Base-by-base conservation (phyloP, 2,113 vertebrate species). In the Melanerpes formicivorus region DNA sequence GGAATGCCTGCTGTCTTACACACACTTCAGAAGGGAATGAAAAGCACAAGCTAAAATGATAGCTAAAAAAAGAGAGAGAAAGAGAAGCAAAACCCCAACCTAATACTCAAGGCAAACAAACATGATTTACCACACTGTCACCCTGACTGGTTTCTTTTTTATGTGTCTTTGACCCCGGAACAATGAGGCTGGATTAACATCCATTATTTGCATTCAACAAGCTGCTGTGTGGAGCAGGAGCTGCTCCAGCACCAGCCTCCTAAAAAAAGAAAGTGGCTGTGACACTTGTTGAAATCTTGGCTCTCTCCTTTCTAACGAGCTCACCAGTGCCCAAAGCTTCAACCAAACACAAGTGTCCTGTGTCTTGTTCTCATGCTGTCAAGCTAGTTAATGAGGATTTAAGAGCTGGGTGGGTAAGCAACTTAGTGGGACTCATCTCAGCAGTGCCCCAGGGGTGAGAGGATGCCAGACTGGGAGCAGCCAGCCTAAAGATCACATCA, bases 171-270 rank as follows among this genome's bases (percentile, higher is more conserved):
- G 89, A 92, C 81, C 81, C 70, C 2, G 37, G 62, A 67, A 92
- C 89, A 86, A 80, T 4, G 54, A 85, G 84, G 62, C 55, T 69
- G 91, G 82, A 94, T 95, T 88, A 90, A 72, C 22, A 46, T 44
- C 19, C 80, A 44, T 88, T 83, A 93, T 32, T 86, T 54, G 69
- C 87, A 71, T 91, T 95, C 89, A 54, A 27, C 2, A 46, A 80
- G 80, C 66, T 62, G 86, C 65, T 5, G 18, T 2, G 56, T 6
- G 65, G 75, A 59, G 77, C 3, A 54, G 37, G 88, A 78, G 30
- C 75, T 6, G 65, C 90, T 81, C 80, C 88, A 64, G 92, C 86
- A 87, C 48, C 93, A 71, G 54, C 50, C 44, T 32, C 5, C 26
- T 3, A 4, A 30, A 32, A 58, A 37, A 2, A 55, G 63, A 73